Evolutionary conservation across 2,797 vertebrate genomes (phyloP).

Genomic region (Cygnus olor): DNA sequence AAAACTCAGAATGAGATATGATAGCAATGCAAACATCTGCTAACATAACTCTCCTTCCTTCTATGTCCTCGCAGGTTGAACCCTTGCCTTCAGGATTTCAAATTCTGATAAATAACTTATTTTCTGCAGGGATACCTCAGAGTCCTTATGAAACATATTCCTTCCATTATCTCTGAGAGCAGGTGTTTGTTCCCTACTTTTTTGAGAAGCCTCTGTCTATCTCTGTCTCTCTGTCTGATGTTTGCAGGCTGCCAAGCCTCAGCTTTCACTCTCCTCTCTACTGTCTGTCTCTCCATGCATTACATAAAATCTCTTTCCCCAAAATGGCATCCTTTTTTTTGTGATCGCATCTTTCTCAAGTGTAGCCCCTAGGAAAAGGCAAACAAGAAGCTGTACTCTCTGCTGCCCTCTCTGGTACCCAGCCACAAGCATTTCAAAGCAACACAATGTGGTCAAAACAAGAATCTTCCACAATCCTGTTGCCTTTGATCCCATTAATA

Average conservation of each 20-base stretch:
- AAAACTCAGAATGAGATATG: not conserved
- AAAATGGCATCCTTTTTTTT: not conserved
- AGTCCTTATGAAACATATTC: not conserved
- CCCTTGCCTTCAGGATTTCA: not conserved
- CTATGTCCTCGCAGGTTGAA: not conserved
- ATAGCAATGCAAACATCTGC: not conserved
- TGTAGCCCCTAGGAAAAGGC: not conserved
- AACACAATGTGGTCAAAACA: not conserved
- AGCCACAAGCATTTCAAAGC: not conserved
- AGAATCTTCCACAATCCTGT: not conserved
- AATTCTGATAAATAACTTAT: not conserved
- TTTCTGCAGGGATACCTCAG: not conserved
- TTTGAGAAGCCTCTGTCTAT: not conserved
- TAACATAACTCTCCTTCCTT: not conserved
- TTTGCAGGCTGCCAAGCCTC: not conserved
- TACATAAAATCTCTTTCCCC: not conserved
- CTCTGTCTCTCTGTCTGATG: not conserved
- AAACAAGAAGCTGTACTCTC: not conserved
- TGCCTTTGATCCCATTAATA: not conserved
- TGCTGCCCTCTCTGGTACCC: not conserved
- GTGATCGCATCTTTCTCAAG: not conserved
- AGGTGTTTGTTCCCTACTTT: not conserved
- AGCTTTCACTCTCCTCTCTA: not conserved
- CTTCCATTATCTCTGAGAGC: not conserved
- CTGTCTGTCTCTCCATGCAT: not conserved